Evolutionary conservation across 2,888 invertebrate genomes (phyloP), one percentile per base, ranked within the genome.

Genomic region (Chaitophorus viminalis): DNA sequence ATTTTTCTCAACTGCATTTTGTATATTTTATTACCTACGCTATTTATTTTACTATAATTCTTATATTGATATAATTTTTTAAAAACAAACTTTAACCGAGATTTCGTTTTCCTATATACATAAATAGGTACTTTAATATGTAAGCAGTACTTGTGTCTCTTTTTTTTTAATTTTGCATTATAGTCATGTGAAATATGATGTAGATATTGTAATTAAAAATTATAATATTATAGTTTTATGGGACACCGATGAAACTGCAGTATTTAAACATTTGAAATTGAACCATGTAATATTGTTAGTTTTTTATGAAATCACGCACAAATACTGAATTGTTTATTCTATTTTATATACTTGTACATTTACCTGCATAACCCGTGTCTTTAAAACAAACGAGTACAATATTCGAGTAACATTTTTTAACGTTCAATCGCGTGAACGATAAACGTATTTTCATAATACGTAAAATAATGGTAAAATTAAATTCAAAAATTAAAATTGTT

Each of bases 381-480:
- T 46, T 14, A 11, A 46, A 46, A 46, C 46, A 46, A 46, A 46
- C 14, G 46, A 14, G 14, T 14, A 3, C 14, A 46, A 46, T 46
- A 46, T 46, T 46, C 46, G 11, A 46, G 46, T 11, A 14, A 46
- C 46, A 14, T 60, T 60, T 60, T 60, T 60, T 21, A 25, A 25
- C 18, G 60, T 60, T 60, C 21, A 3, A 60, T 60, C 60, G 60
- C 60, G 25, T 60, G 60, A 60, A 60, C 25, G 8, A 6, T 25
- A 14, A 8, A 29, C 9, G 0, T 68, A n/a, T 68, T 68, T 68
- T n/a, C n/a, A 17, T 29, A 29, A 9, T 68, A 25, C 68, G 25
- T 25, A 60, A 76, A 76, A 52, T 52, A 77, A 52, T 77, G 11
- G 52, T 8, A 76, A 76, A n/a, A 46, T 76, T 46, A n/a, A 76